Conservation (phyloP, 2,888 invertebrate genomes). For the Drosophila recens region DNA sequence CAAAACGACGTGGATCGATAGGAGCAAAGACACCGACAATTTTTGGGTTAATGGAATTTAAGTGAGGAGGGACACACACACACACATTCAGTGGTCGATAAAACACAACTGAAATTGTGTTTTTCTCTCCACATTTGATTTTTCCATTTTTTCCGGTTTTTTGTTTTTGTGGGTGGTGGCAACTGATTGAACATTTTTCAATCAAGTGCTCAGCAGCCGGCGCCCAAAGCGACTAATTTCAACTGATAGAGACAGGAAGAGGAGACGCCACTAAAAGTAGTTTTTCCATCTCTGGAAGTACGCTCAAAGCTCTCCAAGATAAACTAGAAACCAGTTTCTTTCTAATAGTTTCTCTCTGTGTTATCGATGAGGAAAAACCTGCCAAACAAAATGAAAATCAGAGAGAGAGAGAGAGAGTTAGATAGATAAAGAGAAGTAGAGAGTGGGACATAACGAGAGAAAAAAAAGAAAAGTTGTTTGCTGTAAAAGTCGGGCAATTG, state of each 20-base stretch:
- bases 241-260: constrained; percentile 10
- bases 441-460: constrained; percentile 1
- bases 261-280: constrained; percentile 7
- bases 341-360: constrained; percentile 42
- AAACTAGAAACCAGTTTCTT: constrained; percentile 38
- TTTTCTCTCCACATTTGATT: background rate
- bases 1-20: constrained; percentile 57
- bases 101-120: constrained; percentile 9
- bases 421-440: constrained; percentile 7
- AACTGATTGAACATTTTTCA: constrained; percentile 59
- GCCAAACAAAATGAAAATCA: constrained; percentile 37
- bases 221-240: constrained; percentile 47
- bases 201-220: constrained; percentile 49
- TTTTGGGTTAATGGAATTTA: constrained; percentile 72
- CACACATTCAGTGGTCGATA: constrained; percentile 3
- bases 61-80: constrained; percentile 43
- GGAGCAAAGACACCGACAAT: constrained; percentile 42
- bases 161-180: constrained; percentile 16
- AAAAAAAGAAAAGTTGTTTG: constrained; percentile 72
- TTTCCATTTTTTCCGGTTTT: background rate
- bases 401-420: constrained; percentile 19
- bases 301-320: constrained; percentile 12
- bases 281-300: constrained; percentile 22
- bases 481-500: constrained; percentile 67
- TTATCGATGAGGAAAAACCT: constrained; percentile 53